Percentiles rank a stretch among this genome's conserved stretches.
phyloP scores from a whole-genome alignment of 1,140 invertebrate species.

The Drosophila pseudoobscura region DNA sequence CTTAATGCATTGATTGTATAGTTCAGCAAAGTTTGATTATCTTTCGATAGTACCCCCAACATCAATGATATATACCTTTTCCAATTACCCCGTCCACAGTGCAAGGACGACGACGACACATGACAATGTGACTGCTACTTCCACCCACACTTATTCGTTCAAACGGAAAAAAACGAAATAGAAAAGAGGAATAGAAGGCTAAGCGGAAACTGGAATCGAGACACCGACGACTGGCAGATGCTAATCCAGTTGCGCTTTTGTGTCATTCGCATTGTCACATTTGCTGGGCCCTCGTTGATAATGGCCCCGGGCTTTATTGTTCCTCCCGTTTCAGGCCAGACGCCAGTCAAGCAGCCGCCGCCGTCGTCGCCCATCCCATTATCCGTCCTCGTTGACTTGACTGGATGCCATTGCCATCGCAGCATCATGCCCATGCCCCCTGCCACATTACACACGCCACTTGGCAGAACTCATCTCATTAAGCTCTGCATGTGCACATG shows the following conservation, averaged over 20 bases:
- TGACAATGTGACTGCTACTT: slow-evolving; percentile 18
- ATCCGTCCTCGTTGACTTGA: too few relatives aligned
- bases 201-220: slow-evolving; percentile 52
- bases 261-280: slow-evolving; percentile 55
- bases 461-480: slow-evolving; percentile 64
- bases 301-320: slow-evolving; percentile 59
- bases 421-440: not conserved
- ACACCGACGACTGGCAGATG: slow-evolving; percentile 52
- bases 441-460: slow-evolving; percentile 60
- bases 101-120: slow-evolving; percentile 3
- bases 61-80: not conserved
- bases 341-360: slow-evolving; percentile 36
- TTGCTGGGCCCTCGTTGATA: slow-evolving; percentile 57
- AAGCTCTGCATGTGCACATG: slow-evolving; percentile 56
- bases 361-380: not conserved
- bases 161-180: not conserved
- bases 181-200: slow-evolving; percentile 27
- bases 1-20: too few relatives aligned
- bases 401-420: not conserved
- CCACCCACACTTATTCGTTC: slow-evolving; percentile 5
- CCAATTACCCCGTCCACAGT: slow-evolving; percentile 17
- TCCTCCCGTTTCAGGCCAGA: slow-evolving; percentile 28
- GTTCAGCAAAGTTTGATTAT: too few relatives aligned
- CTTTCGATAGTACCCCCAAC: too few relatives aligned
- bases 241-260: slow-evolving; percentile 65